Evolutionary conservation across 2,113 vertebrate species (phyloP).

Genomic region (Coturnix japonica): DNA sequence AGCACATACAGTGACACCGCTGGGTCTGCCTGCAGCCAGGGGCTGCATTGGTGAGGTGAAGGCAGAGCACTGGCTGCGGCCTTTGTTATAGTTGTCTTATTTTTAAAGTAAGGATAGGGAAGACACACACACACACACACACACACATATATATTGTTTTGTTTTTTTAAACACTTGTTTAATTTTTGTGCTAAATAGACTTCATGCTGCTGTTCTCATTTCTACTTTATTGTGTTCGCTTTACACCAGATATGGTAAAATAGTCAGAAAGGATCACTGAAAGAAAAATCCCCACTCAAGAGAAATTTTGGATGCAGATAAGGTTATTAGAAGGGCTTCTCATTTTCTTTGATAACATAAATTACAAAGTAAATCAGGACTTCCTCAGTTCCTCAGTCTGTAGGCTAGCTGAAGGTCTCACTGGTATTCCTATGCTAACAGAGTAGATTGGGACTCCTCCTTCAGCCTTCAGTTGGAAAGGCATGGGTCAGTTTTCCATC

Average conservation of each 20-base stretch:
- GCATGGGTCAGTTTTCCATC: neutral
- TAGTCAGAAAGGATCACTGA: neutral
- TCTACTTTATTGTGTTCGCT: neutral
- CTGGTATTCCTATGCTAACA: neutral
- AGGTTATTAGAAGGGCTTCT: neutral
- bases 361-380: neutral
- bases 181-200: neutral
- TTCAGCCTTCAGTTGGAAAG: neutral
- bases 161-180: neutral
- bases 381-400: neutral
- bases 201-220: neutral
- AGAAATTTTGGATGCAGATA: neutral
- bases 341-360: neutral
- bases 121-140: no score
- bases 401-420: neutral
- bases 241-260: neutral
- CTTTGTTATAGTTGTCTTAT: neutral
- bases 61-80: neutral
- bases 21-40: neutral
- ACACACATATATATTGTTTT: no score
- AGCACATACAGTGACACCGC: rapidly evolving
- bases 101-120: neutral
- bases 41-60: neutral
- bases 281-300: neutral
- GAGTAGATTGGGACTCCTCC: neutral